Evolutionary conservation across 2,888 invertebrate genomes (phyloP).

Genomic region (Melanargia galathea): DNA sequence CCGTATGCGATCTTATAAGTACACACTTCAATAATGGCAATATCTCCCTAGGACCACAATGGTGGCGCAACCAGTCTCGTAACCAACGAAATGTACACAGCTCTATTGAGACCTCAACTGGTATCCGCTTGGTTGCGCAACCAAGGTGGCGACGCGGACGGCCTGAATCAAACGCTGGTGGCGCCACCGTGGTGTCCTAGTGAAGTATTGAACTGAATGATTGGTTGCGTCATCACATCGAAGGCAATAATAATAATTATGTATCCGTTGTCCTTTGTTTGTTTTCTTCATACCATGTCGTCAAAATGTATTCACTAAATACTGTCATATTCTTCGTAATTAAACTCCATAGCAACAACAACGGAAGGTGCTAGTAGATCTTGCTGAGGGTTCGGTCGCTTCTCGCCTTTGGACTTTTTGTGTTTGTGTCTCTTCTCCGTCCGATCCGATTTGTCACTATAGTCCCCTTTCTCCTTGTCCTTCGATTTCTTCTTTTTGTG

Average conservation of each 20-base stretch:
- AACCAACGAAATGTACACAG: background rate
- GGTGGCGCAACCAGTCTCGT: background rate
- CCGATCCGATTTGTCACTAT: conserved; percentile 74
- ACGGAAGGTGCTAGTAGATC: conserved; percentile 67
- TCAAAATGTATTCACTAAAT: conserved; percentile 51
- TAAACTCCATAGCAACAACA: conserved; percentile 47
- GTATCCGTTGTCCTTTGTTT: background rate
- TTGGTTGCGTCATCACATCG: background rate
- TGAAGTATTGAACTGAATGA: background rate
- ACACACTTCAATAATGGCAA: too few species aligned
- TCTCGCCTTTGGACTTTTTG: conserved; percentile 73
- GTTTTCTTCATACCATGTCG: background rate
- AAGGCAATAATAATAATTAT: background rate
- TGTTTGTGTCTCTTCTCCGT: conserved; percentile 83
- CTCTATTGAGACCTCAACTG: background rate
- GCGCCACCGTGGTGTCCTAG: too few species aligned
- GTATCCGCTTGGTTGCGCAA: background rate
- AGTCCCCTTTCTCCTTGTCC: conserved; percentile 77
- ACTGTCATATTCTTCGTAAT: conserved; percentile 72
- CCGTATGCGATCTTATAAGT: too few species aligned
- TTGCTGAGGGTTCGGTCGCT: conserved; percentile 70
- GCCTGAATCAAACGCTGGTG: too few species aligned
- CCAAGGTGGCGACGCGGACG: too few species aligned
- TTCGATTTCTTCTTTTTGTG: conserved; percentile 81
- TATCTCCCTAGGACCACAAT: background rate